Percentiles rank a stretch among this genome's conserved stretches.
Conservation (phyloP, 2,888 invertebrate species). For the Mimachlamys varia region DNA sequence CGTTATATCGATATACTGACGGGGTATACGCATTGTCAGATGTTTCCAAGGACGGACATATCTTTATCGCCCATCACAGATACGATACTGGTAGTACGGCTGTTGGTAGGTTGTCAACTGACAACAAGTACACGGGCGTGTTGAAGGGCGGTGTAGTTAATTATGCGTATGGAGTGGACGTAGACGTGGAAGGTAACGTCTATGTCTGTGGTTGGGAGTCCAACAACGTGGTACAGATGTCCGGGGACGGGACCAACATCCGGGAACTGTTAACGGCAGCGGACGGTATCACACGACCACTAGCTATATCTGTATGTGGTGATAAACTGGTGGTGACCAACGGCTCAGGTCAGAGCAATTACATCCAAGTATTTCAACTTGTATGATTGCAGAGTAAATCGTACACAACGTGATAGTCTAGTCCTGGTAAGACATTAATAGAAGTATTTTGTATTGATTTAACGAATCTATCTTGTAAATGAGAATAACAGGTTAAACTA, state of each 20-base stretch:
- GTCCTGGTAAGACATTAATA: too few species aligned
- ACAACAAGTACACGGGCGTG: neutral
- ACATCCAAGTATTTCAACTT: neutral
- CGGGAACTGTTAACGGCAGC: neutral
- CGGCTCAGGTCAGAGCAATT: neutral
- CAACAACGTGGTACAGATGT: neutral
- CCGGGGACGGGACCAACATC: constrained; percentile 1
- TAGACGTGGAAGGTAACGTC: neutral
- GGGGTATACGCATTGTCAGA: neutral
- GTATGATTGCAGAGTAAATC: neutral
- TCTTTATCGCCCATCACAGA: neutral
- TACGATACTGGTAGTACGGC: neutral
- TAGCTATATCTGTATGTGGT: neutral
- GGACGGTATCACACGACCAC: neutral
- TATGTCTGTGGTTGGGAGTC: neutral
- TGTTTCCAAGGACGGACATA: neutral
- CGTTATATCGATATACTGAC: neutral
- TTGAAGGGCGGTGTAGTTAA: neutral
- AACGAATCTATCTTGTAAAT: too few species aligned
- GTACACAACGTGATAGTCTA: too few species aligned
- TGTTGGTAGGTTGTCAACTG: neutral
- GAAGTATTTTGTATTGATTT: too few species aligned
- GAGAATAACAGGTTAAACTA: too few species aligned
- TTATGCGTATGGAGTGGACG: neutral
- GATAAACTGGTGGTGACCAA: neutral